Evolutionary conservation across 2,113 vertebrate species (phyloP).

Genomic region (Leptocoma aspasia): DNA sequence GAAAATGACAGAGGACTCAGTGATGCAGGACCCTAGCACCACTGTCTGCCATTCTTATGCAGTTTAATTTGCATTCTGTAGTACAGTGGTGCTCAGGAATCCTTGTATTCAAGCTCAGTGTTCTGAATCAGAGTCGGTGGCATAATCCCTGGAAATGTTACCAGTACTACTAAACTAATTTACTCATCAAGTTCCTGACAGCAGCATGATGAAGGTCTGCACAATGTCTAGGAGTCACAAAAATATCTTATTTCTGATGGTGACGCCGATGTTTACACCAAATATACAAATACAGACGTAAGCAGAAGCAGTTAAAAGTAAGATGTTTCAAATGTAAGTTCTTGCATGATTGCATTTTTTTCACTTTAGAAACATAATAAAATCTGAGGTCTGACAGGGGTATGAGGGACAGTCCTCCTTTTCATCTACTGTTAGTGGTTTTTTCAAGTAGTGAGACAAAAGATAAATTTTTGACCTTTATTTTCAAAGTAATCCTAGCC

Average conservation of each 20-base stretch:
- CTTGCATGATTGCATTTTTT: neutral
- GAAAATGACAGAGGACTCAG: neutral
- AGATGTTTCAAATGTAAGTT: neutral
- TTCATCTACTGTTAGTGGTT: neutral
- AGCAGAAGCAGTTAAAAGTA: neutral
- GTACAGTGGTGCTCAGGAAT: fast-evolving
- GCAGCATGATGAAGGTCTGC: neutral
- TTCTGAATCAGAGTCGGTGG: neutral
- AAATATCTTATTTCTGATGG: neutral
- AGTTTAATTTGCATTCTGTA: neutral
- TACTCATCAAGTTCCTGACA: neutral
- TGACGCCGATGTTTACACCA: neutral
- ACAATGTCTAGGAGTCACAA: neutral
- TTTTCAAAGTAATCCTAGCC: conserved; percentile 1
- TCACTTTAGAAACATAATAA: neutral
- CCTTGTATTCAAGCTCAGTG: neutral
- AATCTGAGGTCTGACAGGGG: neutral
- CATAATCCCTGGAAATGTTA: neutral
- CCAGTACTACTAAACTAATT: neutral
- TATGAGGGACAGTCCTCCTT: neutral
- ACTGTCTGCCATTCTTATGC: fast-evolving
- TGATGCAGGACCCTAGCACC: neutral
- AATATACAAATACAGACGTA: fast-evolving
- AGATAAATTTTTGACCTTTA: neutral
- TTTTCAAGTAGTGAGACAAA: neutral